Evolutionary conservation across 2,888 invertebrate species (phyloP).

Genomic region (Melinaea menophilus): DNA sequence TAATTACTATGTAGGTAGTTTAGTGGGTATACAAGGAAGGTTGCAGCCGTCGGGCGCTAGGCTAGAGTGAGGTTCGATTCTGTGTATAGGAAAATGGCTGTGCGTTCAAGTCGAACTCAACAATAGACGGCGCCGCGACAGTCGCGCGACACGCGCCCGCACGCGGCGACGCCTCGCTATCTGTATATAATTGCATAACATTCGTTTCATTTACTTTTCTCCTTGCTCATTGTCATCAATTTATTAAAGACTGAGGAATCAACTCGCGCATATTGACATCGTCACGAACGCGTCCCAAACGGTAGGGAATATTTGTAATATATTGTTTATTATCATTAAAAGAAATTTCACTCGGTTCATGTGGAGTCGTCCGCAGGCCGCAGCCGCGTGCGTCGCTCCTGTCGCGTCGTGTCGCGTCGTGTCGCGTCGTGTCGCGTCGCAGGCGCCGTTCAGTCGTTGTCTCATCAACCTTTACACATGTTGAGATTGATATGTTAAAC

Average conservation of each 20-base stretch:
- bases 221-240: conserved; percentile 77
- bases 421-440: conserved; percentile 8
- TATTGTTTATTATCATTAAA: conserved; percentile 61
- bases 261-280: conserved; percentile 75
- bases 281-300: conserved; percentile 70
- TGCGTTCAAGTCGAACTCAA: conserved; percentile 69
- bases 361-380: conserved; percentile 44
- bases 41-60: conserved; percentile 47
- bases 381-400: conserved; percentile 45
- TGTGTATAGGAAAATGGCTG: conserved; percentile 71
- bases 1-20: conserved; percentile 62
- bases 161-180: conserved; percentile 44
- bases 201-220: conserved; percentile 73
- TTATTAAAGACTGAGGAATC: conserved; percentile 78
- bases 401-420: conserved; percentile 28
- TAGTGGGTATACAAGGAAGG: conserved; percentile 60
- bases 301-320: conserved; percentile 62
- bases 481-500: conserved; percentile 77
- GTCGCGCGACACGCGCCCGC: conserved; percentile 32
- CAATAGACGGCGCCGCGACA: conserved; percentile 37
- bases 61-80: conserved; percentile 56
- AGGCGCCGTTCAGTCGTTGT: conserved; percentile 47
- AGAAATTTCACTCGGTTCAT: conserved; percentile 51
- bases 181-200: conserved; percentile 75
- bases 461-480: conserved; percentile 76